A percentile compares a stretch with the other conserved stretches of the same genome.
Conservation (phyloP, 2,888 invertebrate genomes). For the Metellina segmentata region DNA sequence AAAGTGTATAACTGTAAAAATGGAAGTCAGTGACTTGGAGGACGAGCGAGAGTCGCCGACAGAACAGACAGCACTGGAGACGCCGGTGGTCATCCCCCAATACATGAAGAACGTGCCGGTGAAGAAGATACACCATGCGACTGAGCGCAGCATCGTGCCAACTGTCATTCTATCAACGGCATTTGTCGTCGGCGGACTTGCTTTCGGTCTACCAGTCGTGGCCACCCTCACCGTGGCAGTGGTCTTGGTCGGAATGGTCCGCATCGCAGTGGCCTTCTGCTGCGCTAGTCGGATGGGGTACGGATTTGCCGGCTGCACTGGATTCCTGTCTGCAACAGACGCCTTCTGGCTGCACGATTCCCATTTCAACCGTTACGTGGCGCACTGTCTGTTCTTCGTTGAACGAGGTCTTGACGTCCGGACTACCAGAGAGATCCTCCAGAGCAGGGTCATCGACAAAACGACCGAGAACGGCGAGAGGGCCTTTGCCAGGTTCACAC, state of each 20-base stretch:
- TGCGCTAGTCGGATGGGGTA: constrained; percentile 77
- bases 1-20: background rate
- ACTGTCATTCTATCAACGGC: constrained; percentile 77
- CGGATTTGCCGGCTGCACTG: constrained; percentile 63
- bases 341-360: constrained; percentile 82
- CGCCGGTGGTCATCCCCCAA: constrained; percentile 55
- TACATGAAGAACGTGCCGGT: constrained; percentile 74
- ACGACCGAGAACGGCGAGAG: constrained; percentile 81
- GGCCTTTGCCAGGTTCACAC: constrained; percentile 82
- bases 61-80: constrained; percentile 68
- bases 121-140: constrained; percentile 77
- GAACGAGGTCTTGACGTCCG: constrained; percentile 82
- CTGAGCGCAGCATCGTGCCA: constrained; percentile 77
- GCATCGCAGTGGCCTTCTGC: constrained; percentile 79
- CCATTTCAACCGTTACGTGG: constrained; percentile 80
- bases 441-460: constrained; percentile 81
- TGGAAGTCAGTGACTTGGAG: constrained; percentile 59
- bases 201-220: constrained; percentile 82
- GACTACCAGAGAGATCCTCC: constrained; percentile 82
- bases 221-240: constrained; percentile 81
- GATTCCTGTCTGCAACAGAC: constrained; percentile 81
- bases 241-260: constrained; percentile 80
- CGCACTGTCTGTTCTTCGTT: constrained; percentile 83
- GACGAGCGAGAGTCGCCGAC: constrained; percentile 73
- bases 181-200: constrained; percentile 77